These are phyloP conservation scores for Girardia tigrina DNA, from an alignment of 2,888 invertebrate species.

Conservation along the genomic window DNA sequence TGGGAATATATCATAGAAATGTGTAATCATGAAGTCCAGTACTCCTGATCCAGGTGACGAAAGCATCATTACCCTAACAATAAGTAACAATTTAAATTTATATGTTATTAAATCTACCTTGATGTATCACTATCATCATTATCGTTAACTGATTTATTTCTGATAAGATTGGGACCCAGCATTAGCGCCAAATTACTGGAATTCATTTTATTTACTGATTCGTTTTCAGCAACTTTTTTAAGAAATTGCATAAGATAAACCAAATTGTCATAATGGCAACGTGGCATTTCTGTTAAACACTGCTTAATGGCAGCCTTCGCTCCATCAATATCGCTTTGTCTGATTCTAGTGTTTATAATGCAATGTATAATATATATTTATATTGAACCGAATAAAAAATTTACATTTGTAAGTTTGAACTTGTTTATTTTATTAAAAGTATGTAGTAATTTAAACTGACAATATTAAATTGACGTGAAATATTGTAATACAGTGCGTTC, in stretches of 20 bases:
- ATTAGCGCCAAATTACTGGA: background rate
- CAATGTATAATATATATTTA: too few species aligned
- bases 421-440: too few species aligned
- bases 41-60: background rate
- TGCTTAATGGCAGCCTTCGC: background rate
- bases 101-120: background rate
- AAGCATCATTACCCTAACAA: background rate
- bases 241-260: background rate
- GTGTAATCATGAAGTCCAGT: background rate
- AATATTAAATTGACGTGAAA: too few species aligned
- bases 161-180: background rate
- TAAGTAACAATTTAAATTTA: background rate
- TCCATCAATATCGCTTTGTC: background rate
- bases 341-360: background rate
- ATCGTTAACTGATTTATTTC: constrained; percentile 6
- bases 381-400: too few species aligned
- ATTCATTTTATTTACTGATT: constrained; percentile 1
- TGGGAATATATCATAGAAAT: background rate
- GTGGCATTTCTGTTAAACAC: background rate
- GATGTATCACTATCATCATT: background rate
- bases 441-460: too few species aligned
- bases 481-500: too few species aligned
- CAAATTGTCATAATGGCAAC: background rate
- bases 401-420: too few species aligned
- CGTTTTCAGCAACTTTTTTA: background rate